These are phyloP conservation scores for Ramazzottius varieornatus DNA, from an alignment of 2,888 invertebrate genomes.

Conservation along the genomic window DNA sequence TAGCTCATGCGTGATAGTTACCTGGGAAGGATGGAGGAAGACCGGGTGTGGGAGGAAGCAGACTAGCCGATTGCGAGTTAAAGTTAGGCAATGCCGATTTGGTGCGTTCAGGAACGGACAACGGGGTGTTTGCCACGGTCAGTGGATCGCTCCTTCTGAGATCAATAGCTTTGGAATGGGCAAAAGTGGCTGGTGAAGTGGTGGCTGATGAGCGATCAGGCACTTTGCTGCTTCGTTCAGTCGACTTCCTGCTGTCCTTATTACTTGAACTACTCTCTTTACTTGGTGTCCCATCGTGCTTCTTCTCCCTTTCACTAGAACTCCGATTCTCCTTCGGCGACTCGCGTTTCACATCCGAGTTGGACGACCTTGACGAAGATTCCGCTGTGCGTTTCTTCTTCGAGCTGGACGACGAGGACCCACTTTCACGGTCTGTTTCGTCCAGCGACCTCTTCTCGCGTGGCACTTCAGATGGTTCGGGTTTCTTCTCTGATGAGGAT, in stretches of 20 bases:
- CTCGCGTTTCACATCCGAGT: neutral
- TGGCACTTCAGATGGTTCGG: neutral
- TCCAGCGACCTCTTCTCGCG: neutral
- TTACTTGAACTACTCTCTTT: too few species aligned
- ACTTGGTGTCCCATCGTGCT: neutral
- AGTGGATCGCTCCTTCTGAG: neutral
- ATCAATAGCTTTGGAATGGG: neutral
- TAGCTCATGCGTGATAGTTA: too few species aligned
- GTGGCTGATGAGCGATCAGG: neutral
- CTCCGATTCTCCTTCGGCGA: neutral
- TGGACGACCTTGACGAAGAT: neutral
- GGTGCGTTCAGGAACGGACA: neutral
- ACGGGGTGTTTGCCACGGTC: neutral
- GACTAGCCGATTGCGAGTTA: neutral
- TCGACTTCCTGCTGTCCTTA: too few species aligned
- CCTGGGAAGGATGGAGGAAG: neutral
- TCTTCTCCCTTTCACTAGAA: neutral
- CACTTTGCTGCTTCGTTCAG: too few species aligned
- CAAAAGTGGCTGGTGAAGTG: neutral
- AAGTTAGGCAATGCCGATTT: neutral
- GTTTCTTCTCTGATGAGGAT: neutral
- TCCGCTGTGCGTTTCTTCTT: neutral
- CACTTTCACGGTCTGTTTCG: neutral
- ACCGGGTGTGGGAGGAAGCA: neutral
- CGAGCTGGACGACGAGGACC: neutral